Base-by-base conservation (phyloP, 2,888 invertebrate genomes). In the Abrostola tripartita region DNA sequence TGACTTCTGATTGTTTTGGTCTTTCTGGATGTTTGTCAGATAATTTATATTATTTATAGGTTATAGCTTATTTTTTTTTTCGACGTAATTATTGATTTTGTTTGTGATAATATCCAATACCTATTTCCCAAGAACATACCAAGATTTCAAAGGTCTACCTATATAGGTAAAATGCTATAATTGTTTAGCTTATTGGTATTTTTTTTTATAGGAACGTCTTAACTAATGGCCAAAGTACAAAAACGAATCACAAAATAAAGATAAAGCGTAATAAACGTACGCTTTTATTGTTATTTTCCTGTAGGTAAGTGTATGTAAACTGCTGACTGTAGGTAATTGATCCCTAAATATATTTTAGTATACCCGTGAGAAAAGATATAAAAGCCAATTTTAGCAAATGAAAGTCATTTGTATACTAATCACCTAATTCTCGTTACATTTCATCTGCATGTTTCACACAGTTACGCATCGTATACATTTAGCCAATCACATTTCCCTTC, bases 1-100 rank as follows among this genome's bases (percentile, higher is more conserved):
- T 82, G 85, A 65, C 52, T 86, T 85, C 71, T 60, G 41, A 12
- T 76, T 64, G 61, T 53, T 52, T 55, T 51, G 24, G 54, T 53
- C 37, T 52, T 58, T 59, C 24, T 52, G 38, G 1, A 0, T 71
- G 38, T 60, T 56, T 74, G 36, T 41, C 52, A 64, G 44, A 47
- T 14, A 9, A 47, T 47, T 24, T 47, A 47, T 74, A 47, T 47
- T 54, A 49, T 42, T 9, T 35, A 41, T 55, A 50, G 55, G 37
- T 55, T 68, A 49, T 10, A 24, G 42, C 11, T 68, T 55, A 61
- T 49, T 42, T 60, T 52, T 52, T 55, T 42, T 53, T 53, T 62
- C 35, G 14, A 12, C 57, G 0, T 24, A 24, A 4, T 24, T 24
- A 24, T 24, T 24, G 24, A 2, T 2, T 24, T 1, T 24, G 24